Evolutionary conservation across 2,888 invertebrate genomes (phyloP).

Genomic region (Agrochola macilenta): DNA sequence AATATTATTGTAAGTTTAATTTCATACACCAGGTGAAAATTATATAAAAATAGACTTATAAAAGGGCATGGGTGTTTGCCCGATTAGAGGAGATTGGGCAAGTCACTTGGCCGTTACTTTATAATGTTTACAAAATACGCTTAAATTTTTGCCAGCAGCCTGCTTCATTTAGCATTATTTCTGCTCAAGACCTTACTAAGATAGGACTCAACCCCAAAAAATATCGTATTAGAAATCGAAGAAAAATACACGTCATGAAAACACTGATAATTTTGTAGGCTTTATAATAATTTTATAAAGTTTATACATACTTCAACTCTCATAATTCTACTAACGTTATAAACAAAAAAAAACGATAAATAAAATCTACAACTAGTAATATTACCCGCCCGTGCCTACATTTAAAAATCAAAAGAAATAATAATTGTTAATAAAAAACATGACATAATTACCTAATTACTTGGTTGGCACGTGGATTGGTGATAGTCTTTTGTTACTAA

Average conservation of each 20-base stretch:
- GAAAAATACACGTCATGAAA: not conserved
- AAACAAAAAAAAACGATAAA: no score
- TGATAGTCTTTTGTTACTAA: no score
- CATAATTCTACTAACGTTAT: no score
- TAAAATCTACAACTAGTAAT: not conserved
- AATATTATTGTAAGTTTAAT: constrained; percentile 67
- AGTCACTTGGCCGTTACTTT: constrained; percentile 42
- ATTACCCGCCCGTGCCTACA: not conserved
- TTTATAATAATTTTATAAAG: no score
- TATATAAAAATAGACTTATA: constrained; percentile 55
- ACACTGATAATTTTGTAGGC: not conserved
- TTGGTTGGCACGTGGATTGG: not conserved
- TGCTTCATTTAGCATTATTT: not conserved
- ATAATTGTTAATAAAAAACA: not conserved
- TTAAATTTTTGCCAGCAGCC: not conserved
- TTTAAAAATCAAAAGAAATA: not conserved
- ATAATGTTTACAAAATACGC: constrained; percentile 9
- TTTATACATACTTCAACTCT: no score
- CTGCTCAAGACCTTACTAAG: not conserved
- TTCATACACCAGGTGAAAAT: constrained; percentile 64
- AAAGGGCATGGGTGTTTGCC: constrained; percentile 30
- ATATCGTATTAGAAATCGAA: not conserved
- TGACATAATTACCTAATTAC: not conserved
- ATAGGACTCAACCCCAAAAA: not conserved
- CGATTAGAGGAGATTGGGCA: constrained; percentile 27